phyloP scores from a whole-genome alignment of 2,113 vertebrate genomes.

The Sciurus niger region DNA sequence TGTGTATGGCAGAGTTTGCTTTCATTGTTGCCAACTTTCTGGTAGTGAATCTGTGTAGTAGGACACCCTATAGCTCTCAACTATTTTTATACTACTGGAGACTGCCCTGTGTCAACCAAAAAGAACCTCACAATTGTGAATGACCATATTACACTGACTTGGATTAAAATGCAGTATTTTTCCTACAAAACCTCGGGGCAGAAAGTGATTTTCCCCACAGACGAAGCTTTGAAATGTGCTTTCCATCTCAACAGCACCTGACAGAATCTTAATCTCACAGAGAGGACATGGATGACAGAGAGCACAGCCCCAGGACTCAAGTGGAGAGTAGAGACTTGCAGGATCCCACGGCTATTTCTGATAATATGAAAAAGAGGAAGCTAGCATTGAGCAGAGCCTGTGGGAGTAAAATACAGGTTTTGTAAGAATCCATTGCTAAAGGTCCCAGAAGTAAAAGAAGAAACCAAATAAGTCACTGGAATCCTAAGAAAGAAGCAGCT shows the following conservation, averaged over 20 bases:
- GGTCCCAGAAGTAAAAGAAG: not conserved
- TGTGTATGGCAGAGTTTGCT: not conserved
- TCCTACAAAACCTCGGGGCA: not conserved
- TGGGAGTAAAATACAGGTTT: not conserved
- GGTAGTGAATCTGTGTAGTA: not conserved
- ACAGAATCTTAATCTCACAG: not conserved
- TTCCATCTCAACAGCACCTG: not conserved
- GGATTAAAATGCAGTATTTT: not conserved
- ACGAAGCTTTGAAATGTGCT: not conserved
- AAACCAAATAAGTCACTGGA: conserved; percentile 2
- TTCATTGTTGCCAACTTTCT: not conserved
- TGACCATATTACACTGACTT: not conserved
- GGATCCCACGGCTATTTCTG: not conserved
- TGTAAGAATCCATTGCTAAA: conserved; percentile 6
- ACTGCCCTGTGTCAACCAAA: not conserved
- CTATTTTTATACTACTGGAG: not conserved
- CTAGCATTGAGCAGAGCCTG: not conserved
- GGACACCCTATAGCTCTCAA: not conserved
- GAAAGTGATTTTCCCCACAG: conserved; percentile 28
- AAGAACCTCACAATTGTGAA: not conserved
- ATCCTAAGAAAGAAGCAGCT: not conserved
- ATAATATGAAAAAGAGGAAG: not conserved
- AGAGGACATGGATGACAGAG: not conserved
- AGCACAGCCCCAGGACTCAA: not conserved
- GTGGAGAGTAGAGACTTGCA: not conserved